Conservation (phyloP, 2,888 invertebrate species). For the Cotesia congregata region DNA sequence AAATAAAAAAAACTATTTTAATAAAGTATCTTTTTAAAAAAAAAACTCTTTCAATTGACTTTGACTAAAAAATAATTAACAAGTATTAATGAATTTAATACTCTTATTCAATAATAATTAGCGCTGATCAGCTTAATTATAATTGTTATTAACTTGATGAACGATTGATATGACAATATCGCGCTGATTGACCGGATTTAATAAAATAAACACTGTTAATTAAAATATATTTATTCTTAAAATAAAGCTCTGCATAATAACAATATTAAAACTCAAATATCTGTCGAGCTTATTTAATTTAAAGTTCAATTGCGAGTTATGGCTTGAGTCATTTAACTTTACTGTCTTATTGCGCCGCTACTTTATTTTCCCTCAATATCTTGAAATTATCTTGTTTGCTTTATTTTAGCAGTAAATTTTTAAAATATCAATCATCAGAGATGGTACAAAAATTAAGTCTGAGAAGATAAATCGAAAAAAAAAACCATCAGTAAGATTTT, state of each 20-base stretch:
- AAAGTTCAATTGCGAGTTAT: constrained; percentile 2
- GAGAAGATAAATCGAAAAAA: no score
- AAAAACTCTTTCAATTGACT: not conserved
- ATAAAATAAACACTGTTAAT: not conserved
- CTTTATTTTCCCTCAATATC: not conserved
- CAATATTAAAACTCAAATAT: constrained; percentile 3
- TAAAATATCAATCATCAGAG: no score
- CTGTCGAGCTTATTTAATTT: constrained; percentile 10
- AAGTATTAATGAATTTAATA: not conserved
- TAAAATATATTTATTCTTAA: not conserved
- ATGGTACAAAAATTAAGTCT: no score
- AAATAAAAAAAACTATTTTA: not conserved
- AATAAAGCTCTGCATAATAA: not conserved
- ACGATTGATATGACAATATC: not conserved
- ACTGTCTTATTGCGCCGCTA: not conserved
- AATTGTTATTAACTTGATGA: not conserved
- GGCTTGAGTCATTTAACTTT: not conserved
- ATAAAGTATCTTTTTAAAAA: not conserved
- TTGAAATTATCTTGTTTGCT: not conserved
- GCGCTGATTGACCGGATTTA: not conserved
- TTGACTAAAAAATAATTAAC: not conserved
- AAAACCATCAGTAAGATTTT: no score
- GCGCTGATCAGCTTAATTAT: not conserved
- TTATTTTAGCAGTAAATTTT: not conserved
- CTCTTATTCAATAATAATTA: not conserved